A percentile compares a stretch with the other conserved stretches of the same genome.
These are phyloP conservation scores for Trachymyrmex septentrionalis DNA, from an alignment of 1,140 invertebrate species.

Conservation along the genomic window DNA sequence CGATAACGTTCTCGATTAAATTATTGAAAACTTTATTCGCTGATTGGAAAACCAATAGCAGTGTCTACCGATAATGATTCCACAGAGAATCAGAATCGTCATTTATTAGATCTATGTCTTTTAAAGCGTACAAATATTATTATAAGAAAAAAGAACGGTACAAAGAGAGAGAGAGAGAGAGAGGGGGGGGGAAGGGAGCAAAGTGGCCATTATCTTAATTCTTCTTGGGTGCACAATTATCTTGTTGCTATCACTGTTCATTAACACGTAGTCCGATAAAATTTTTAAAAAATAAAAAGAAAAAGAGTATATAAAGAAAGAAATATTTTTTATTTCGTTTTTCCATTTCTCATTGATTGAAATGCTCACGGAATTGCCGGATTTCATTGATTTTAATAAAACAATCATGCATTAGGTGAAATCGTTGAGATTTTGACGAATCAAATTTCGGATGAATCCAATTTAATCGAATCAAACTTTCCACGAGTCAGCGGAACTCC, in stretches of 20 bases:
- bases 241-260: background rate
- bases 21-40: conserved; percentile 58
- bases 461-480: conserved; percentile 7
- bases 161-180: background rate
- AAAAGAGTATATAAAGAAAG: too few species aligned
- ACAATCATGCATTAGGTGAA: conserved; percentile 39
- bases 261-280: background rate
- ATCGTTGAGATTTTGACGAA: conserved; percentile 26
- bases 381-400: conserved; percentile 52
- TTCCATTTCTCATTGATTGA: background rate
- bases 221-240: background rate
- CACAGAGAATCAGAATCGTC: background rate
- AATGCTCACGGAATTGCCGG: background rate
- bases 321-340: background rate
- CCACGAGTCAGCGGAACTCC: conserved; percentile 44
- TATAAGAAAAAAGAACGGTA: too few species aligned
- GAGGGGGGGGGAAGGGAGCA: background rate
- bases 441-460: conserved; percentile 26
- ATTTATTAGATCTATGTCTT: too few species aligned
- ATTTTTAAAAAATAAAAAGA: background rate
- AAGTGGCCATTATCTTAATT: conserved; percentile 36
- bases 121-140: too few species aligned
- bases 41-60: conserved; percentile 50
- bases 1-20: conserved; percentile 56
- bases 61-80: conserved; percentile 26